These are phyloP conservation scores for Apamea epomidion DNA, from an alignment of 2,888 invertebrate species.

Conservation along the genomic window DNA sequence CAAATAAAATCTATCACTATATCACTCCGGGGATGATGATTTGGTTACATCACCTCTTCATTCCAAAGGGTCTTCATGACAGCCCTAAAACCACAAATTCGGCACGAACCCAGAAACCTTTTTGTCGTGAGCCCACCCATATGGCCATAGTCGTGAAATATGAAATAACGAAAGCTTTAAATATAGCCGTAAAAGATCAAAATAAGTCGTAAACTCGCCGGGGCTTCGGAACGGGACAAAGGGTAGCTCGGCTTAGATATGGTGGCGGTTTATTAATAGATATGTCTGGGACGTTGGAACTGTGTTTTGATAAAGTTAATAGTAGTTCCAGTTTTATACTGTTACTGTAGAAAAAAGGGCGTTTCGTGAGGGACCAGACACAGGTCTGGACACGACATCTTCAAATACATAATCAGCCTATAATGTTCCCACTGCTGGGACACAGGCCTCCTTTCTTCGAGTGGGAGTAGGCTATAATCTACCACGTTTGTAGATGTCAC, in stretches of 20 bases:
- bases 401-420: too few relatives aligned
- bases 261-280: constrained; percentile 40
- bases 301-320: constrained; percentile 12
- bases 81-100: constrained; percentile 57
- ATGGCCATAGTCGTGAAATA: constrained; percentile 42
- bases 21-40: too few relatives aligned
- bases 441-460: too few relatives aligned
- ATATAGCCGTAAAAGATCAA: constrained; percentile 75
- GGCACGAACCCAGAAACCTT: constrained; percentile 44
- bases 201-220: constrained; percentile 74
- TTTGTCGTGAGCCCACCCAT: constrained; percentile 67
- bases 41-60: too few relatives aligned
- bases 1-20: too few relatives aligned
- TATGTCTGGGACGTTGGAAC: not conserved
- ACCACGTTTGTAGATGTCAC: too few relatives aligned
- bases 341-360: too few relatives aligned
- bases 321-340: not conserved
- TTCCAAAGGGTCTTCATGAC: not conserved
- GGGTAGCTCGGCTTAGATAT: constrained; percentile 42
- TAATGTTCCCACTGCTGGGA: too few relatives aligned
- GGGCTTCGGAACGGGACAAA: constrained; percentile 58
- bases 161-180: constrained; percentile 66
- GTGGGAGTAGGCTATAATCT: too few relatives aligned
- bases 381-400: too few relatives aligned
- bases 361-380: not conserved